Conservation (phyloP, 2,888 invertebrate genomes). For the Pteria penguin region DNA sequence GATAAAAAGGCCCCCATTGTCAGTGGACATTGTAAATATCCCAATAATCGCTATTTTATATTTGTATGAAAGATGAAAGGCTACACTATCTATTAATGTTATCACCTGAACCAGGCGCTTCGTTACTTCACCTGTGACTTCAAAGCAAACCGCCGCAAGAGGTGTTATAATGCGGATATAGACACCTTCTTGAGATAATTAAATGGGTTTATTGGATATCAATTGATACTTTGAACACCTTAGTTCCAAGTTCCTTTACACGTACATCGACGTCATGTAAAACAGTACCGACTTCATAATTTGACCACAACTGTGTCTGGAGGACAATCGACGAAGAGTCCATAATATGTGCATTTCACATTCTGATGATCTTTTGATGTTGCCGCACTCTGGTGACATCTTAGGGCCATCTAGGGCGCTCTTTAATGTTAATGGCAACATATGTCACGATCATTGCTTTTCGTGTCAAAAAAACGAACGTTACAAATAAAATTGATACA, state of each 20-base stretch:
- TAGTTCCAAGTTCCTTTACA: not conserved
- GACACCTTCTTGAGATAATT: slow-evolving; percentile 13
- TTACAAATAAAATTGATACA: too few species aligned
- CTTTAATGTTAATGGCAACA: too few species aligned
- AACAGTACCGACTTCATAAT: too few species aligned
- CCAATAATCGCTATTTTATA: slow-evolving; percentile 2
- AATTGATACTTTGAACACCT: slow-evolving; percentile 1
- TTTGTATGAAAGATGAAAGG: slow-evolving; percentile 5
- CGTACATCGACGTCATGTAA: not conserved
- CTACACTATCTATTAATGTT: not conserved
- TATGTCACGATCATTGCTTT: too few species aligned
- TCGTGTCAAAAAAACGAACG: too few species aligned
- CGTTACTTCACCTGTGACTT: slow-evolving; percentile 11
- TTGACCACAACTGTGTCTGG: too few species aligned
- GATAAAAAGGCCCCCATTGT: not conserved
- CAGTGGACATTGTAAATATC: not conserved
- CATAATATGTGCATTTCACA: not conserved
- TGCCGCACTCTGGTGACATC: too few species aligned
- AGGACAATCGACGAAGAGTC: too few species aligned
- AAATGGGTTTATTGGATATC: slow-evolving; percentile 13
- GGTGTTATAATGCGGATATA: slow-evolving; percentile 15
- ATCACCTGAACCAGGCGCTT: slow-evolving; percentile 9
- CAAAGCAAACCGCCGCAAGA: slow-evolving; percentile 8
- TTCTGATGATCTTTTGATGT: not conserved
- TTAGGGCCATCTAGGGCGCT: too few species aligned